Conservation (phyloP, 2,888 invertebrate genomes). For the Cerceris rybyensis region DNA sequence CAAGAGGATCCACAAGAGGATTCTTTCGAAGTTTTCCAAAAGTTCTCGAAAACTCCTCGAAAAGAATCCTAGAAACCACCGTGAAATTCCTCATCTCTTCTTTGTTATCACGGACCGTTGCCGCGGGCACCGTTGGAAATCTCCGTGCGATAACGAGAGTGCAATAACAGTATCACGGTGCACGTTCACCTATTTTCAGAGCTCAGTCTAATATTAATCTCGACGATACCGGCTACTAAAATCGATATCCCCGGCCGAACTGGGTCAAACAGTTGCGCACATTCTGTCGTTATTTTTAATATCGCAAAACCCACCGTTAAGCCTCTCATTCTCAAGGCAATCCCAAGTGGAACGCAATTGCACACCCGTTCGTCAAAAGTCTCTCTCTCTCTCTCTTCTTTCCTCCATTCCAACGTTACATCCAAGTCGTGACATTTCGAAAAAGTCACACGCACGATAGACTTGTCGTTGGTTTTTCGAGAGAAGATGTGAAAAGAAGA, state of each 20-base stretch:
- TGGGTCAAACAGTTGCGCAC: conserved; percentile 55
- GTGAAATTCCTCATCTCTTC: background rate
- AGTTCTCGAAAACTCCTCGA: no score
- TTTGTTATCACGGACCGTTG: background rate
- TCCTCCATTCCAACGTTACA: no score
- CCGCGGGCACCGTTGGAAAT: background rate
- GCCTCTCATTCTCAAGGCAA: no score
- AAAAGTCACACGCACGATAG: no score
- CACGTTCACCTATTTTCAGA: conserved; percentile 50
- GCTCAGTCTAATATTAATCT: conserved; percentile 55
- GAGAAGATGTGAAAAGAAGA: no score
- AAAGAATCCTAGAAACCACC: background rate
- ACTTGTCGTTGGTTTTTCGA: no score
- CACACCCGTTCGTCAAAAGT: no score
- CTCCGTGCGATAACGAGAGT: conserved; percentile 24
- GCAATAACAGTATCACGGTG: conserved; percentile 33
- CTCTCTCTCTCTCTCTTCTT: no score
- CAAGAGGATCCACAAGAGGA: no score
- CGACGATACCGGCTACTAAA: conserved; percentile 50
- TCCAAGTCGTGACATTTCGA: no score
- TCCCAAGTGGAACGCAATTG: no score
- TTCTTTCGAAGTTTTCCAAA: no score
- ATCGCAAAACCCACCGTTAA: conserved; percentile 31
- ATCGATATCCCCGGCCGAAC: conserved; percentile 49
- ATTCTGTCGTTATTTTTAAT: conserved; percentile 54